A percentile compares a stretch with the other conserved stretches of the same genome.
These are phyloP conservation scores for Drosophila bocki DNA, from an alignment of 1,140 invertebrate genomes.

Conservation along the genomic window DNA sequence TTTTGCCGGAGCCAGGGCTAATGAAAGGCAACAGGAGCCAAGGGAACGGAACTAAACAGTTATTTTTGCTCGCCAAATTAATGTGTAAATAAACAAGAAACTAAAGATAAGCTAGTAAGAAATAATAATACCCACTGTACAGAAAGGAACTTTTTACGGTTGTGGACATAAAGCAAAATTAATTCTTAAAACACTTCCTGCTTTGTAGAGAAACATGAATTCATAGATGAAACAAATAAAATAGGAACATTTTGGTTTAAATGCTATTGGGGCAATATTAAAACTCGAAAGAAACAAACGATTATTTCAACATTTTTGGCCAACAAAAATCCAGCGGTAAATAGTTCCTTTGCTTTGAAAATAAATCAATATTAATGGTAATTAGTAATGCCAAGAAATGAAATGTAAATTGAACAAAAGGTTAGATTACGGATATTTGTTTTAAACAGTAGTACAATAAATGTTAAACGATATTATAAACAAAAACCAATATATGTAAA, in stretches of 20 bases:
- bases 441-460: neutral
- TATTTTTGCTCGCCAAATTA: conserved; percentile 1
- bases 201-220: conserved; percentile 53
- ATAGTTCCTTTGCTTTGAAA: conserved; percentile 80
- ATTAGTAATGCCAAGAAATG: conserved; percentile 6
- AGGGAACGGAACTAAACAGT: neutral
- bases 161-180: conserved; percentile 75
- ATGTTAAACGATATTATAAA: conserved; percentile 10
- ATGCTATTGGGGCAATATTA: conserved; percentile 24
- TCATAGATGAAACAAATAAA: conserved; percentile 23
- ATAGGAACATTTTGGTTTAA: conserved; percentile 22
- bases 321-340: conserved; percentile 83
- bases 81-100: conserved; percentile 57
- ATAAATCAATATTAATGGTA: conserved; percentile 48
- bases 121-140: conserved; percentile 49
- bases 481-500: conserved; percentile 7
- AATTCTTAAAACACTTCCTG: conserved; percentile 50
- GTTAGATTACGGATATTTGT: conserved; percentile 5
- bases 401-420: conserved; percentile 38
- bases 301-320: conserved; percentile 79
- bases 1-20: conserved; percentile 7
- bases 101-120: conserved; percentile 2
- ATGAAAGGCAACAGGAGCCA: neutral
- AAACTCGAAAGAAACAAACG: conserved; percentile 38
- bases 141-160: conserved; percentile 83